Evolutionary conservation across 2,797 vertebrate genomes (phyloP), one percentile per base, ranked within the genome.

Genomic region (Hydrolagus colliei): DNA sequence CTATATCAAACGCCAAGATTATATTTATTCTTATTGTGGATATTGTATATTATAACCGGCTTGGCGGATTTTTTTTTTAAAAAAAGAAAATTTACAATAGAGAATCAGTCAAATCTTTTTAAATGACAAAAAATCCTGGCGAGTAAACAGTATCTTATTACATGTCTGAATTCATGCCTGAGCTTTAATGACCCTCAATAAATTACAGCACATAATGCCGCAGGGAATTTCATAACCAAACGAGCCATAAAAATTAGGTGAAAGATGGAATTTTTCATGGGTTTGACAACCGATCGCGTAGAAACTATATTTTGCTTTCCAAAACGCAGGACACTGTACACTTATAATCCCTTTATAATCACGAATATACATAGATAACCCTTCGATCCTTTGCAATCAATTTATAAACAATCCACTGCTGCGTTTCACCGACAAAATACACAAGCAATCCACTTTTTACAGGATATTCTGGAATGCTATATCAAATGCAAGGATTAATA

Each of bases 201-300:
- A 82, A 84, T 84, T 84, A 84, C 79, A 67, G 65, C 65, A n/a
- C 32, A 84, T 65, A 84, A 84, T 84, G 79, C 65, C 65, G 63
- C 13, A 84, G 65, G 79, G 65, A 84, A 35, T 84, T 71, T 35
- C 79, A 84, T 71, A 63, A 84, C 71, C 65, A 84, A 84, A 68
- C 20, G 68, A 35, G 79, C 65, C 79, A 84, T 68, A 35, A 52
- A 52, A 52, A 52, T 52, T 52, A 52, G 41, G 41, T 52, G 41
- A 6, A 52, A 52, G 65, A 84, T 84, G 79, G 27, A 84, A 84
- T 84, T 20, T 84, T 84, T 84, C 79, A 71, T 84, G 79, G 79
- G n/a, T n/a, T 14, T n/a, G 16, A 9, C 4, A 41, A 35, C 41
- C 14, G 16, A 84, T 68, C 62, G 35, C 41, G 65, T 84, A 84